phyloP scores from a whole-genome alignment of 2,797 vertebrate genomes.

The Emys orbicularis region DNA sequence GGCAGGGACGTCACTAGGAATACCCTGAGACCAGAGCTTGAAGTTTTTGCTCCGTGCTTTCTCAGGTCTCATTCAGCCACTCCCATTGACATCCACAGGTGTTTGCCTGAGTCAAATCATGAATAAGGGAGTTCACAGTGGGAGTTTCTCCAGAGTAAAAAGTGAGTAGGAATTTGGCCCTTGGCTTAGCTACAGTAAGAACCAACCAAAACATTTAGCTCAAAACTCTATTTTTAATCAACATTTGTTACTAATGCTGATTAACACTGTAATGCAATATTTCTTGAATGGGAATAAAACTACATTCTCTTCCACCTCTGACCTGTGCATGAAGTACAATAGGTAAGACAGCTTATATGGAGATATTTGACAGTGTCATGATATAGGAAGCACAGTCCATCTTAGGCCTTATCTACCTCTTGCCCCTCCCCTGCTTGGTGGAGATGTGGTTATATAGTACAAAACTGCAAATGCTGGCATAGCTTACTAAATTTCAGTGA shows the following conservation, averaged over 20 bases:
- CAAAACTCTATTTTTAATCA: neutral
- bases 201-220: neutral
- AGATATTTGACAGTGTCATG: neutral
- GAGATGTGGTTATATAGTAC: neutral
- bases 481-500: neutral
- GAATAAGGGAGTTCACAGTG: neutral
- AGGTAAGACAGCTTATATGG: neutral
- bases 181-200: neutral
- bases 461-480: neutral
- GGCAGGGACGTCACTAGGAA: neutral
- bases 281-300: no score
- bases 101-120: neutral
- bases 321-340: neutral
- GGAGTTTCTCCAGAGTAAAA: neutral
- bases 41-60: constrained; percentile 12
- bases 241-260: neutral
- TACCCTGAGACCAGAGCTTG: neutral
- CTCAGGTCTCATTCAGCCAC: neutral
- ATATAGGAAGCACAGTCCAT: neutral
- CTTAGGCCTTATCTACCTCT: neutral
- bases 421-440: neutral
- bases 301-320: neutral
- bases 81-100: neutral
- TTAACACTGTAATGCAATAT: neutral
- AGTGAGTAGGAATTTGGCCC: neutral